phyloP scores from a whole-genome alignment of 2,113 vertebrate genomes.

The Eurypyga helias region DNA sequence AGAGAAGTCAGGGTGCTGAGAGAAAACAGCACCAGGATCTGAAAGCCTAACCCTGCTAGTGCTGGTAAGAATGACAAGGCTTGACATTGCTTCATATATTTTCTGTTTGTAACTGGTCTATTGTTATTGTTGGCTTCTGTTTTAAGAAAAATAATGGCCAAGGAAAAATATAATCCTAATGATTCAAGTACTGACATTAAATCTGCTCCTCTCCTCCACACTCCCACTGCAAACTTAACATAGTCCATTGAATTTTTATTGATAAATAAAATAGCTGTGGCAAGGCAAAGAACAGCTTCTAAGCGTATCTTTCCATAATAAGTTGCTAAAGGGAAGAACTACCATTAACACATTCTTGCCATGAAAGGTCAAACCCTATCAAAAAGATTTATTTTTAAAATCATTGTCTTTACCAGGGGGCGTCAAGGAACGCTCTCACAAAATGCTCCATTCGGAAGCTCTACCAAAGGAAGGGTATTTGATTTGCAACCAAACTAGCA shows the following conservation, averaged over 20 bases:
- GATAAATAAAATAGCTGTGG: background rate
- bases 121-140: background rate
- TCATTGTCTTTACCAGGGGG: background rate
- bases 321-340: background rate
- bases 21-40: background rate
- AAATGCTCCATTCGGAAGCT: background rate
- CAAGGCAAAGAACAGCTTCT: background rate
- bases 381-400: background rate
- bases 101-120: background rate
- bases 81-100: background rate
- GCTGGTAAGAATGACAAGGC: background rate
- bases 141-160: background rate
- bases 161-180: background rate
- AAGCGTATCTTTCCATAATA: background rate
- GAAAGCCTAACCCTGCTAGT: background rate
- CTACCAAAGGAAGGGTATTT: conserved; percentile 6
- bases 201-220: background rate
- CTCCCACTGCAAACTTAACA: background rate
- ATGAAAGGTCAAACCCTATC: background rate
- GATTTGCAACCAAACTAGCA: conserved; percentile 34
- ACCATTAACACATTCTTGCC: background rate
- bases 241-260: background rate
- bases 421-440: background rate
- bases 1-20: background rate
- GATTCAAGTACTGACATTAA: background rate